Evolutionary conservation across 2,113 vertebrate species (phyloP).

Genomic region (Gallinago paraguaiae): DNA sequence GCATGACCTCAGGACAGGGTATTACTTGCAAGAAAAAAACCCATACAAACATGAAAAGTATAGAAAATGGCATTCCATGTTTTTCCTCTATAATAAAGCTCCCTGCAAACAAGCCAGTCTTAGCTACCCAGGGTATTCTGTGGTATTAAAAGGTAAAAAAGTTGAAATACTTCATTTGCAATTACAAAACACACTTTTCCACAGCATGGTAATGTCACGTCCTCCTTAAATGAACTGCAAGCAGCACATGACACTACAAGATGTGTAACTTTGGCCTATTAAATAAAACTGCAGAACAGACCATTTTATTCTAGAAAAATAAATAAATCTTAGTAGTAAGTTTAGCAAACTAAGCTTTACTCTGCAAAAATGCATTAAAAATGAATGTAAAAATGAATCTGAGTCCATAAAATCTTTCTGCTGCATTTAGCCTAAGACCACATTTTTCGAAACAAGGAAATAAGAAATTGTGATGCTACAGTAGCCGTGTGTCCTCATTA

Average conservation of each 20-base stretch:
- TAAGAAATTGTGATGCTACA: neutral
- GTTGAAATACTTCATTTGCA: constrained; percentile 39
- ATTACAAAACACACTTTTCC: constrained; percentile 15
- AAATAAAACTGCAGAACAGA: neutral
- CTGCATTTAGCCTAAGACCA: neutral
- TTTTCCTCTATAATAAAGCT: neutral
- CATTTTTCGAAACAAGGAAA: constrained; percentile 12
- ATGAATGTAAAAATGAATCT: neutral
- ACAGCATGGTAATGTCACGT: neutral
- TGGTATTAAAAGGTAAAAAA: constrained; percentile 24
- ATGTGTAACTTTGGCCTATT: neutral
- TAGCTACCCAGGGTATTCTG: neutral
- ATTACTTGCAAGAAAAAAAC: neutral
- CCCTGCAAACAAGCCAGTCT: constrained; percentile 20
- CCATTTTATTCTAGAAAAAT: neutral
- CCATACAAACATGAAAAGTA: neutral
- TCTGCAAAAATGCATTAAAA: neutral
- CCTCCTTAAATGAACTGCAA: constrained; percentile 25
- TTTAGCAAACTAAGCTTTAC: neutral
- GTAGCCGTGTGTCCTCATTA: neutral
- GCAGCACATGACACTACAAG: neutral
- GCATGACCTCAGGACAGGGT: neutral
- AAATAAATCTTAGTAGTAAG: neutral
- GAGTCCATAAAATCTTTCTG: constrained; percentile 1
- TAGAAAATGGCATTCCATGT: neutral